Conservation (phyloP, 2,888 invertebrate species). For the Drosophila sordidapex region DNA sequence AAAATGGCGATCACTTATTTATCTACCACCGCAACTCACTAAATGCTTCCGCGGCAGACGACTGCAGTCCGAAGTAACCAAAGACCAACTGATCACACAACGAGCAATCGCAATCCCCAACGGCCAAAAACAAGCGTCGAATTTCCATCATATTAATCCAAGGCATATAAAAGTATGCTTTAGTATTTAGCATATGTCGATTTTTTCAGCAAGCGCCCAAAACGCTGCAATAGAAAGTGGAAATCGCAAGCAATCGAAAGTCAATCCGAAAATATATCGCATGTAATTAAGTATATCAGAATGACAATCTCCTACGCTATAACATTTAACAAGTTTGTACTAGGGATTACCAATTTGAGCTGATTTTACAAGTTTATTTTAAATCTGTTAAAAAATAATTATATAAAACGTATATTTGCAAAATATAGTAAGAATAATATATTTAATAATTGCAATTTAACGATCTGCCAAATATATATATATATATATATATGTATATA, state of each 20-base stretch:
- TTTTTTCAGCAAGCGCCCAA: neutral
- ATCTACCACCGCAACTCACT: slow-evolving; percentile 34
- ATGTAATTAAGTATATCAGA: neutral
- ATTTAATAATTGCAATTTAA: neutral
- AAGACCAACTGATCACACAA: slow-evolving; percentile 49
- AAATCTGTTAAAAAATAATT: neutral
- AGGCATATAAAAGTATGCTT: slow-evolving; percentile 24
- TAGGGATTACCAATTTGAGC: neutral
- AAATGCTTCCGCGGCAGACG: slow-evolving; percentile 52
- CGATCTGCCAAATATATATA: too few relatives aligned
- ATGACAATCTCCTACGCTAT: neutral
- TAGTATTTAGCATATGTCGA: accelerated
- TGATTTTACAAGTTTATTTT: neutral
- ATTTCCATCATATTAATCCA: neutral
- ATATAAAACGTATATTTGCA: neutral
- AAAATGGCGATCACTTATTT: slow-evolving; percentile 30
- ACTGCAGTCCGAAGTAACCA: slow-evolving; percentile 69
- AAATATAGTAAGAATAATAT: neutral
- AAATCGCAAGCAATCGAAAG: neutral
- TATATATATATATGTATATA: neutral
- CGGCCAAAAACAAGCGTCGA: slow-evolving; percentile 14
- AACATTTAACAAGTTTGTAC: neutral
- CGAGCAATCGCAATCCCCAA: slow-evolving; percentile 1
- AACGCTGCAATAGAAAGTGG: slow-evolving; percentile 4
- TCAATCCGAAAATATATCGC: neutral